These are phyloP conservation scores for Apotomis capreana DNA, from an alignment of 2,888 invertebrate species.

Conservation along the genomic window DNA sequence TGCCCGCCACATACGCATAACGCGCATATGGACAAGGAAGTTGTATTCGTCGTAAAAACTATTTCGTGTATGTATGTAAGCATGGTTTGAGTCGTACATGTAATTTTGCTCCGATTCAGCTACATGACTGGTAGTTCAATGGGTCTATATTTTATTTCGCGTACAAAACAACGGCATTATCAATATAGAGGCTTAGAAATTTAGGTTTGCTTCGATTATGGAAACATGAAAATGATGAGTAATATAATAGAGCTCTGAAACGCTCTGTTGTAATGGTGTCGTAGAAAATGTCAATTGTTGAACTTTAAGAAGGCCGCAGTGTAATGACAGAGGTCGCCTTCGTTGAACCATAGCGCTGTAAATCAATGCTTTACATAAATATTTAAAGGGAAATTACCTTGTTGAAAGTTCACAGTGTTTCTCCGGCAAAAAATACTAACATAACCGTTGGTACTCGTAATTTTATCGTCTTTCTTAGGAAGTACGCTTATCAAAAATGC, in stretches of 20 bases:
- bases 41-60: neutral
- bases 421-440: conserved; percentile 41
- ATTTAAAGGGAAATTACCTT: conserved; percentile 67
- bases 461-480: conserved; percentile 35
- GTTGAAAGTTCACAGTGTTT: conserved; percentile 62
- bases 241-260: conserved; percentile 62
- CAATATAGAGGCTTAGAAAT: conserved; percentile 12
- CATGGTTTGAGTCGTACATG: neutral
- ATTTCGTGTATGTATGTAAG: neutral
- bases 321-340: conserved; percentile 64
- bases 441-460: conserved; percentile 29
- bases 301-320: conserved; percentile 70
- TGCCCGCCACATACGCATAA: conserved; percentile 15
- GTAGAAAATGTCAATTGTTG: conserved; percentile 75
- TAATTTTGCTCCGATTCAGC: conserved; percentile 1
- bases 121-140: conserved; percentile 2
- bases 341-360: conserved; percentile 71
- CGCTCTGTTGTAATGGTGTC: conserved; percentile 63
- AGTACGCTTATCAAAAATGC: conserved; percentile 35
- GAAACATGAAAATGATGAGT: conserved; percentile 51
- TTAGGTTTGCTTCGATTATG: conserved; percentile 18
- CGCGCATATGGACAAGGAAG: conserved; percentile 6
- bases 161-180: conserved; percentile 8
- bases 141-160: neutral
- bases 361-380: conserved; percentile 63